Evolutionary conservation across 2,888 invertebrate species (phyloP).

Genomic region (Tetheella fluctuosa): DNA sequence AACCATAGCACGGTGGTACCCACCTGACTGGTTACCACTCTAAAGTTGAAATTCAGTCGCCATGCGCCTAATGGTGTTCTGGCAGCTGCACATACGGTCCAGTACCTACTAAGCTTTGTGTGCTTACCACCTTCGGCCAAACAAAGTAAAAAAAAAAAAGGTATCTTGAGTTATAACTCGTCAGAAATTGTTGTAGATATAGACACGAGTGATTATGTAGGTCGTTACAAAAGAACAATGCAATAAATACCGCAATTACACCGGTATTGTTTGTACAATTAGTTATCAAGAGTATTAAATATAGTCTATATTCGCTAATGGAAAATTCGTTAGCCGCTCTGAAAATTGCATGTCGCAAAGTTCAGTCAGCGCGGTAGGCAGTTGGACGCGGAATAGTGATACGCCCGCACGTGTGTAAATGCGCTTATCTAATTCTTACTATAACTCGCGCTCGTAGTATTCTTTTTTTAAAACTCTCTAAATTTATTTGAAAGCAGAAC

Average conservation of each 20-base stretch:
- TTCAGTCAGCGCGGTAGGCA: neutral
- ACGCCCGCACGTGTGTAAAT: constrained; percentile 1
- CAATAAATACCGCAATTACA: constrained; percentile 8
- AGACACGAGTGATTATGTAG: neutral
- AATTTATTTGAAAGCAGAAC: neutral
- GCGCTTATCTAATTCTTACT: neutral
- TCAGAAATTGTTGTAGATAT: neutral
- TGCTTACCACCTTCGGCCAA: too few species aligned
- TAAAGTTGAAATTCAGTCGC: too few species aligned
- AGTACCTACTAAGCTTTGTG: too few species aligned
- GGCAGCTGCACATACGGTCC: too few species aligned
- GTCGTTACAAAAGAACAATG: constrained; percentile 4
- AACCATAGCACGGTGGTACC: too few species aligned
- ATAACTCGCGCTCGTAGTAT: neutral
- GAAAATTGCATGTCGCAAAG: neutral
- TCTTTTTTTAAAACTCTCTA: neutral
- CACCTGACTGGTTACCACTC: too few species aligned
- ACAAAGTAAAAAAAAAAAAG: too few species aligned
- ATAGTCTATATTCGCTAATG: neutral
- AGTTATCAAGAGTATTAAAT: neutral
- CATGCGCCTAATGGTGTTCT: too few species aligned
- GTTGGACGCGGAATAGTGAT: neutral
- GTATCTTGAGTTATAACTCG: neutral
- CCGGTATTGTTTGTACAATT: neutral
- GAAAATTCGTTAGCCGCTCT: neutral